phyloP scores from a whole-genome alignment of 2,113 vertebrate species.

The Diadophis punctatus region DNA sequence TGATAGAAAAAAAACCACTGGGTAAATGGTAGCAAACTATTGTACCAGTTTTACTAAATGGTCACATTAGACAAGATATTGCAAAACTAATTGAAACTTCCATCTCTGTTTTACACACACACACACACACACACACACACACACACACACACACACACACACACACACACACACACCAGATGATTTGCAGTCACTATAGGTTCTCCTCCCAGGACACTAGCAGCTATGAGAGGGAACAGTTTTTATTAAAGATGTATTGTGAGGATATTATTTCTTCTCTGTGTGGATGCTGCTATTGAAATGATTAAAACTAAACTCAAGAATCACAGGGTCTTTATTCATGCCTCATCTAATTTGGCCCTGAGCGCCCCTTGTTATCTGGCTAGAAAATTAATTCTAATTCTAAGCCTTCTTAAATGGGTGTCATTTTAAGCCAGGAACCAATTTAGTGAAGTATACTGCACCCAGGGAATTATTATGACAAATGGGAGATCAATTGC shows the following conservation, averaged over 20 bases:
- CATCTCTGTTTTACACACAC: neutral
- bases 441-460: slow-evolving; percentile 2
- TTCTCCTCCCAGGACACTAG: neutral
- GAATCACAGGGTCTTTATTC: neutral
- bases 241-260: neutral
- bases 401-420: neutral
- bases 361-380: neutral
- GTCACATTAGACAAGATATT: too few species aligned
- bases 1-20: neutral
- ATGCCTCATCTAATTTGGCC: neutral
- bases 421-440: neutral
- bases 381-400: neutral
- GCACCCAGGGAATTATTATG: neutral
- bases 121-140: neutral
- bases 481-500: neutral
- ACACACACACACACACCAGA: neutral
- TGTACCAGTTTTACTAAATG: neutral
- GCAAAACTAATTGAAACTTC: neutral
- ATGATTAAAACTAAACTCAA: neutral
- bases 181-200: neutral
- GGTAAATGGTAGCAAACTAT: neutral
- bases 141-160: neutral
- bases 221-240: neutral
- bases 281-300: neutral
- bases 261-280: neutral